phyloP scores from a whole-genome alignment of 2,888 invertebrate species.

The Malthinus seriepunctatus region DNA sequence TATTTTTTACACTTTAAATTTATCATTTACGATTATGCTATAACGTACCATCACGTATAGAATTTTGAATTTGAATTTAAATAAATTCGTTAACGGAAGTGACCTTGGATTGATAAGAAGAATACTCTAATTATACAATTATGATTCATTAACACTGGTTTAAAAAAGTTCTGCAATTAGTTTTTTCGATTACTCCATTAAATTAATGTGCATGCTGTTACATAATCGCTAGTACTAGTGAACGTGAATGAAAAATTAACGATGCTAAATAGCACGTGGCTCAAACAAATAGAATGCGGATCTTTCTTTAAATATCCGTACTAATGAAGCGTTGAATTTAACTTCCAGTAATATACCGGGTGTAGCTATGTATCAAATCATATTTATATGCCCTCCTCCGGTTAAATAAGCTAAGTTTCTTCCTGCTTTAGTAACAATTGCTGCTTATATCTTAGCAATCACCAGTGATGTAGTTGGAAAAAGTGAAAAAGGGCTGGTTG shows the following conservation, averaged over 20 bases:
- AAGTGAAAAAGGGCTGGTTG: too few relatives aligned
- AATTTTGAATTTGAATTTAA: background rate
- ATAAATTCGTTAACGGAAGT: too few relatives aligned
- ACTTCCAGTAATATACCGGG: too few relatives aligned
- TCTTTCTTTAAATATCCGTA: background rate
- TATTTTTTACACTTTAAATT: background rate
- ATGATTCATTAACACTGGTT: background rate
- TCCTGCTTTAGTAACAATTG: too few relatives aligned
- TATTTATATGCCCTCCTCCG: too few relatives aligned
- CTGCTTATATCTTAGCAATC: too few relatives aligned
- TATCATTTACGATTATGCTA: background rate
- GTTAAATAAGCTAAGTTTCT: too few relatives aligned
- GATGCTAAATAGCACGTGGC: slow-evolving; percentile 15
- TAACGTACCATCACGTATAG: background rate
- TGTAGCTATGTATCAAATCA: too few relatives aligned
- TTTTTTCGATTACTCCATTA: background rate
- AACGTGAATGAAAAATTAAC: slow-evolving; percentile 1
- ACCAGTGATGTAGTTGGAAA: too few relatives aligned
- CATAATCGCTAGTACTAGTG: background rate
- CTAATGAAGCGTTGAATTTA: too few relatives aligned
- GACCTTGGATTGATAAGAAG: slow-evolving; percentile 5
- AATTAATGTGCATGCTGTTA: background rate
- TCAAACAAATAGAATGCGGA: slow-evolving; percentile 7
- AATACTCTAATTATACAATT: background rate
- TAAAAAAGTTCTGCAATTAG: background rate